Base-by-base conservation (phyloP, 1,140 invertebrate genomes). In the Drosophila grimshawi region DNA sequence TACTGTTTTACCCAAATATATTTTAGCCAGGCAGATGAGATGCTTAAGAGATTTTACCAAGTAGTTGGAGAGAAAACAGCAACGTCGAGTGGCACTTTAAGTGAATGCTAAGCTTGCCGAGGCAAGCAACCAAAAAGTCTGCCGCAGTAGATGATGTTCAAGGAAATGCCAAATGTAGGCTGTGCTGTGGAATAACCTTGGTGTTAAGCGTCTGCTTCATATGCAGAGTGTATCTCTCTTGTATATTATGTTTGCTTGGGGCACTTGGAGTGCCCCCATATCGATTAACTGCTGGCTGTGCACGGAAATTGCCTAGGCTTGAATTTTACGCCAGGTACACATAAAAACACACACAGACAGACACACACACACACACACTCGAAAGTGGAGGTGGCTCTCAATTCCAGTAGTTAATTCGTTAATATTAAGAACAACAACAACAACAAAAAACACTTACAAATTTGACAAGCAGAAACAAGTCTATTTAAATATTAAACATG, bases 221-320 rank as follows among this genome's bases (percentile, higher is more conserved):
- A 43, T 4, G 52, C 57, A 57, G 7, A 69, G 33, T 49, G 39
- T 45, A 32, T 51, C 60, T 65, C 41, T 61, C 2, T 19, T 19
- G 19, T 19, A 19, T 11, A 35, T 30, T 55, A 46, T 45, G 67
- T 32, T 62, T 41, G 55, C 32, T 37, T 39, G 41, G 41, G 41
- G 32, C 6, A 53, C 70, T 30, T 61, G 10, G 48, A 72, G 63
- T 55, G 56, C 52, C 53, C 45, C 30, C 57, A 65, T 76, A 78
- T 78, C 72, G 73, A 78, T 78, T 78, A 66, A 76, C 51, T 76
- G 57, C 29, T n/a, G 33, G 10, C 30, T 61, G 48, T 57, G 32
- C 19, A 19, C 19, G 63, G 49, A 67, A 57, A 76, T 71, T 61
- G 66, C 60, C 61, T 51, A 46, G 53, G 49, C 56, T 76, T 61